Base-by-base conservation (phyloP, 2,113 vertebrate genomes). In the Psittacus erithacus region DNA sequence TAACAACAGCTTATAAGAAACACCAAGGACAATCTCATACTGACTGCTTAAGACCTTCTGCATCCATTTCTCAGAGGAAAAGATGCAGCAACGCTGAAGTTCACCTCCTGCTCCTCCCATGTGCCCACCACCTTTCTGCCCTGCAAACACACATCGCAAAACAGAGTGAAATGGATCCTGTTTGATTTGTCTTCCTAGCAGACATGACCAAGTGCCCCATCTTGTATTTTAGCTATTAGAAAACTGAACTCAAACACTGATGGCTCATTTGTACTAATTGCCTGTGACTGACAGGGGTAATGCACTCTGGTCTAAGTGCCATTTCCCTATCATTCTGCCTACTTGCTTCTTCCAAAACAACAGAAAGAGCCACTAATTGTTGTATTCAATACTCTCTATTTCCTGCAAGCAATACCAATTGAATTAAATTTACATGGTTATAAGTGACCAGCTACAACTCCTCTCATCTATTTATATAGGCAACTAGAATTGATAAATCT, bases 401-500 rank as follows among this genome's bases (percentile, higher is more conserved):
- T 88, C 85, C 88, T 93, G 79, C 85, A 49, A 93, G 90, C 63
- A 83, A 73, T 62, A 57, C 8, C 82, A 69, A 65, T 94, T 90
- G 82, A 96, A 97, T 97, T 96, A 92, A 77, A 90, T 92, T 74
- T 73, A 94, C 59, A 44, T 62, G 63, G 82, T 79, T 85, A 11
- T 90, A 94, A 95, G 59, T 80, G 79, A 77, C 79, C 67, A 29
- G 53, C 84, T 79, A 33, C 69, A 91, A 31, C 24, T 82, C 74
- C 57, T 71, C 55, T 94, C 60, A 35, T 70, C 80, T 92, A 84
- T 84, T 84, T 89, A 29, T 68, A 29, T 55, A 87, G 84, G 77
- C 74, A 92, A 87, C 92, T 85, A 27, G 55, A 79, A 87, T 9
- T 89, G 92, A 96, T 90, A 50, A 71, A 93, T 91, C 43, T 86